These are phyloP conservation scores for Thalassophryne amazonica DNA, from an alignment of 2,797 vertebrate species.

Conservation along the genomic window DNA sequence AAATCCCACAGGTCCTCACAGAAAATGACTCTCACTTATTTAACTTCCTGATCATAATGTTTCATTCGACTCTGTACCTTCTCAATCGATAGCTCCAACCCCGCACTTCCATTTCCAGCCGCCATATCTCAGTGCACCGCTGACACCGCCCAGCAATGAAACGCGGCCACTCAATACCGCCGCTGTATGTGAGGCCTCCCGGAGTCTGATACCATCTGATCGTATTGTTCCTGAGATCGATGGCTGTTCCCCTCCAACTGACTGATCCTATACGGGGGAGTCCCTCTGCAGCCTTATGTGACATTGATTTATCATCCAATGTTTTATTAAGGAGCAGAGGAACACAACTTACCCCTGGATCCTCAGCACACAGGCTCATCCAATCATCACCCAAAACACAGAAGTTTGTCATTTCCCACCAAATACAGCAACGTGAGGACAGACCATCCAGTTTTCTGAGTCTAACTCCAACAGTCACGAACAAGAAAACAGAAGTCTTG, in stretches of 20 bases:
- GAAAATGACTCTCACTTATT: constrained; percentile 45
- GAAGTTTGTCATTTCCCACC: no score
- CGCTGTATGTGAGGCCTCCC: constrained; percentile 1
- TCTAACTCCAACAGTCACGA: no score
- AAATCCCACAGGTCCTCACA: constrained; percentile 3
- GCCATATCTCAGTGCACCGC: constrained; percentile 16
- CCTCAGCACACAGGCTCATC: no score
- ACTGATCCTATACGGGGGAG: constrained; percentile 80
- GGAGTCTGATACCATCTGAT: constrained; percentile 69
- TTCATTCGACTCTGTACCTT: constrained; percentile 45
- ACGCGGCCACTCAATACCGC: constrained; percentile 27
- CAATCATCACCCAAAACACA: no score
- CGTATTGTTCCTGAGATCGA: constrained; percentile 83
- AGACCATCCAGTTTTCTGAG: no score
- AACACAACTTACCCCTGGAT: no score
- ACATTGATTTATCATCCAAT: constrained; percentile 83
- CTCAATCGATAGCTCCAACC: constrained; percentile 45
- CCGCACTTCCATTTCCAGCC: constrained; percentile 29
- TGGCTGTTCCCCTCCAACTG: constrained; percentile 70
- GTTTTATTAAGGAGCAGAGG: constrained; percentile 81
- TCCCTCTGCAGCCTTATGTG: constrained; percentile 80
- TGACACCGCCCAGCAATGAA: constrained; percentile 35
- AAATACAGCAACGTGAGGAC: no score
- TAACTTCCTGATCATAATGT: constrained; percentile 49
- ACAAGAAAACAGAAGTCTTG: no score